Evolutionary conservation across 2,797 vertebrate genomes (phyloP), one percentile per base, ranked within the genome.

Genomic region (Taeniopygia guttata): DNA sequence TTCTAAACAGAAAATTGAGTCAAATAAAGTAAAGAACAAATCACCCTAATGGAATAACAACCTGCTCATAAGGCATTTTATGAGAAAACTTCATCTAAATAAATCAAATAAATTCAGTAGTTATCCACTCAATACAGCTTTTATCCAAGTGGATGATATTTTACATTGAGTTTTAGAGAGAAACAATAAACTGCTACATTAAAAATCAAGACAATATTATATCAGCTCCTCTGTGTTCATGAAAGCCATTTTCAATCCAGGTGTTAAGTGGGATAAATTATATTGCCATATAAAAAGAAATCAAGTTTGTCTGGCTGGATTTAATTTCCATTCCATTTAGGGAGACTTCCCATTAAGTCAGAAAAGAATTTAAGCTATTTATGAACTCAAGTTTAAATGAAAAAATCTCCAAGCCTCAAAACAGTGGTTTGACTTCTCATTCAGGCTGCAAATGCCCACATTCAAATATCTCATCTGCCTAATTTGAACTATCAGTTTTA

Each of bases 1-100:
- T 27, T 64, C 58, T 59, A 78, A 88, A 86, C 13, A 82, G 55
- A 91, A 94, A 88, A 88, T 68, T 68, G 51, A 91, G 80, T 79
- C 32, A 93, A 79, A 94, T 77, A 81, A 80, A 93, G 87, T 46
- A 74, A 91, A 85, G 30, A 89, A 81, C 29, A 89, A 91, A 90
- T 66, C 67, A 62, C 9, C 30, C 54, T 67, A 43, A 87, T 48
- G 40, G 52, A 95, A 84, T 87, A 59, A 76, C n/a, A 89, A 25
- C 25, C 48, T 60, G 26, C 51, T 87, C 1, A 0, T 40, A 45
- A 40, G 7, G 45, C 48, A 88, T 92, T 95, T 93, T 73, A 82
- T 73, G 43, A 84, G 56, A 40, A 82, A 94, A 87, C n/a, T 58
- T 95, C 16, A 84, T 52, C 77, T 63, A 56, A 79, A 43, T 72